Percentiles rank a stretch among this genome's conserved stretches.
These are phyloP conservation scores for Nemotelus pantherinus DNA, from an alignment of 2,888 invertebrate genomes.

Conservation along the genomic window DNA sequence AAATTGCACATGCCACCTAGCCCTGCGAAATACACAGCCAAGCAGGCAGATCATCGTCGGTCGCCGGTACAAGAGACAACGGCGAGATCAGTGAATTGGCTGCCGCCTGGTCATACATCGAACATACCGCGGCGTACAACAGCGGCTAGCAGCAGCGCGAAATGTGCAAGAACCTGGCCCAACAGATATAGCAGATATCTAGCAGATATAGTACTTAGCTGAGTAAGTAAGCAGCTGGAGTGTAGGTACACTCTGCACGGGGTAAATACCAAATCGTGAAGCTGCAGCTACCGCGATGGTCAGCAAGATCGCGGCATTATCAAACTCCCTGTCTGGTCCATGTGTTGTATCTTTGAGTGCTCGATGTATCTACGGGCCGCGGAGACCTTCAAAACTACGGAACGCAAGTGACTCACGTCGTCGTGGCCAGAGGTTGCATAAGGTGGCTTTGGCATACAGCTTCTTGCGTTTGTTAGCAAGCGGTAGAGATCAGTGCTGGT, in stretches of 20 bases:
- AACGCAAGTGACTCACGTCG: not conserved
- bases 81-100: constrained; percentile 9
- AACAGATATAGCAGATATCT: constrained; percentile 1
- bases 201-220: constrained; percentile 8
- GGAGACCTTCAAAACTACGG: not conserved
- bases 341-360: not conserved
- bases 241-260: constrained; percentile 3
- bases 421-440: not conserved
- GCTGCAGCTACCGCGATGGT: not conserved
- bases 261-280: constrained; percentile 31
- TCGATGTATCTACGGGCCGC: not conserved
- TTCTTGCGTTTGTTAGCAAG: not conserved
- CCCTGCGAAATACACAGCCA: constrained; percentile 22
- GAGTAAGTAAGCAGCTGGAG: constrained; percentile 25
- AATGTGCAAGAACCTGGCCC: constrained; percentile 7
- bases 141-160: not conserved
- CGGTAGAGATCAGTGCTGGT: not conserved
- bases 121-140: not conserved
- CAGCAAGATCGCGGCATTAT: constrained; percentile 4
- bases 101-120: constrained; percentile 26
- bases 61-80: constrained; percentile 4
- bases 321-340: constrained; percentile 4
- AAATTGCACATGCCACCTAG: constrained; percentile 53
- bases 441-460: not conserved
- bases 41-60: not conserved